Evolutionary conservation across 2,113 vertebrate species (phyloP).

Genomic region (Agelaius tricolor): DNA sequence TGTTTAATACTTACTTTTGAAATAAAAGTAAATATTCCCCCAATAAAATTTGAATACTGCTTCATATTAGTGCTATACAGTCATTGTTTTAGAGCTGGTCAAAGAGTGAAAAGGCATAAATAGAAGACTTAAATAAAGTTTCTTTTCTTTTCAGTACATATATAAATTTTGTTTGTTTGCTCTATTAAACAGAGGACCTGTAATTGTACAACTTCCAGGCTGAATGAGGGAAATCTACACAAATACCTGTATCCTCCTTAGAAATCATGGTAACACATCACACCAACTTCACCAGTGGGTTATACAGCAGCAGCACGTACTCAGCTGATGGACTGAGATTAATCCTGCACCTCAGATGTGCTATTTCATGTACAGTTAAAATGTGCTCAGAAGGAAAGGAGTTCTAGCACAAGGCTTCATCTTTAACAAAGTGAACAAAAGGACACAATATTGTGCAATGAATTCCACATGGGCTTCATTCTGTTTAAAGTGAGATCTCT

Average conservation of each 20-base stretch:
- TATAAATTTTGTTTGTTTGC: not conserved
- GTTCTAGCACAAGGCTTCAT: not conserved
- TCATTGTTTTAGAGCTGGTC: not conserved
- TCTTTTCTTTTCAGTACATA: not conserved
- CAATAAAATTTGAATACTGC: not conserved
- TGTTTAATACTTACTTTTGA: not conserved
- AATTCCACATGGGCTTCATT: not conserved
- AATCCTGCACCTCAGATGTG: not conserved
- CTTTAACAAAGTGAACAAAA: constrained; percentile 16
- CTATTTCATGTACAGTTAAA: not conserved
- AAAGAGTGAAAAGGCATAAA: not conserved
- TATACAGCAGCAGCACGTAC: not conserved
- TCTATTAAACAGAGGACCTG: not conserved
- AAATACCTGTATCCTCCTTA: not conserved
- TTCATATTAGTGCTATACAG: not conserved
- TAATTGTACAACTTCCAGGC: not conserved
- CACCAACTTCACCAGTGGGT: not conserved
- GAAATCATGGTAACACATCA: not conserved
- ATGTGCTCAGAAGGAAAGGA: not conserved
- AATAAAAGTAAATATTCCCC: not conserved
- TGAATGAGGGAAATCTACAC: not conserved
- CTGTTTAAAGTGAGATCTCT: constrained; percentile 1
- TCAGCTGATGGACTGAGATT: not conserved
- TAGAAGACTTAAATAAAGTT: not conserved
- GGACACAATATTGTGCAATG: not conserved